phyloP scores from a whole-genome alignment of 2,797 vertebrate genomes.

The Gambusia yucatana region DNA sequence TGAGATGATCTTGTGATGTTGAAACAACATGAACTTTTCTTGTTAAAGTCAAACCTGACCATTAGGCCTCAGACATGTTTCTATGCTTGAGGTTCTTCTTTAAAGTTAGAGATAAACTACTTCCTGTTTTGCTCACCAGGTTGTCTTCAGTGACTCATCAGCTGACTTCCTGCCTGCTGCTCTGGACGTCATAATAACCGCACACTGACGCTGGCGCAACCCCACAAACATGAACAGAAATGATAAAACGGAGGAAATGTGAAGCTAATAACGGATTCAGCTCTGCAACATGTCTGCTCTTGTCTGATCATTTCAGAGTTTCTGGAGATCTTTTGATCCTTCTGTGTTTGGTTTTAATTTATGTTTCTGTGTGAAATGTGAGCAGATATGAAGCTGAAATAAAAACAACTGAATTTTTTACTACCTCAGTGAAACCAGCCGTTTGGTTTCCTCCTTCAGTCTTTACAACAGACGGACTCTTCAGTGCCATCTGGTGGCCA shows the following conservation, averaged over 20 bases:
- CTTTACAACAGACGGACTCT: not conserved
- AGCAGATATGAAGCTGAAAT: not conserved
- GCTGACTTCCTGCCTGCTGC: not conserved
- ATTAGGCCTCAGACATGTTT: not conserved
- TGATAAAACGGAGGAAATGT: not conserved
- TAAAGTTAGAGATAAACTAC: not conserved
- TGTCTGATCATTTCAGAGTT: not conserved
- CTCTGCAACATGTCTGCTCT: not conserved
- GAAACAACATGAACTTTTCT: not conserved
- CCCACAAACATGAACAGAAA: not conserved
- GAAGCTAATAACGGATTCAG: not conserved
- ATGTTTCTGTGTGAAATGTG: not conserved
- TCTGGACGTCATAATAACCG: not conserved
- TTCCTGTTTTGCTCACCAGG: not conserved
- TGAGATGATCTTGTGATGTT: not conserved
- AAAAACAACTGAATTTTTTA: not conserved
- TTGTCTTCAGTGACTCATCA: no score
- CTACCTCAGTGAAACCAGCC: not conserved
- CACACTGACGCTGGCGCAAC: not conserved
- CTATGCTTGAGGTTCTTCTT: not conserved
- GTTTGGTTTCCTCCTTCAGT: not conserved
- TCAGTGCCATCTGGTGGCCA: not conserved
- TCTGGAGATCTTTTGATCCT: not conserved
- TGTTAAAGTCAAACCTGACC: not conserved
- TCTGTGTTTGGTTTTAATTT: no score